Percentiles rank a stretch among this genome's conserved stretches.
These are phyloP conservation scores for Calephelis virginiensis DNA, from an alignment of 1,140 invertebrate genomes.

Conservation along the genomic window DNA sequence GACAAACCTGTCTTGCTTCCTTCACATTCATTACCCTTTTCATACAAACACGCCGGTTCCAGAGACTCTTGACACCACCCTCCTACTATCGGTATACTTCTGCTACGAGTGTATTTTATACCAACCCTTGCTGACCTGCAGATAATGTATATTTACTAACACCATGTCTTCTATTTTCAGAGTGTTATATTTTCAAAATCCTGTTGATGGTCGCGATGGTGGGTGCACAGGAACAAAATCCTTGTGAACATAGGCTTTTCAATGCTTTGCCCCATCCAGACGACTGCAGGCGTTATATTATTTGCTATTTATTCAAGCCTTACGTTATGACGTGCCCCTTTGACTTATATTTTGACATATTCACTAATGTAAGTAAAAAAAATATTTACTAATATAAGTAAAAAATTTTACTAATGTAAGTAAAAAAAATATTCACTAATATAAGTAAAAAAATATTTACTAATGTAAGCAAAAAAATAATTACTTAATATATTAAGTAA, in stretches of 20 bases:
- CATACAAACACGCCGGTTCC: too few relatives aligned
- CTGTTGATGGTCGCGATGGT: background rate
- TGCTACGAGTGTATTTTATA: too few relatives aligned
- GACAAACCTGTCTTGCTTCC: too few relatives aligned
- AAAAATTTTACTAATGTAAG: background rate
- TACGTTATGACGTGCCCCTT: conserved; percentile 29
- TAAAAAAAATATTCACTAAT: conserved; percentile 28
- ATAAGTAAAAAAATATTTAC: conserved; percentile 28
- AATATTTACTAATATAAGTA: conserved; percentile 31
- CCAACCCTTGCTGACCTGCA: too few relatives aligned
- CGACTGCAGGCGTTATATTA: conserved; percentile 27
- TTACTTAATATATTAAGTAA: too few relatives aligned
- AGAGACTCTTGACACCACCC: too few relatives aligned
- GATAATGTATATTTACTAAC: too few relatives aligned
- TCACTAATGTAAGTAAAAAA: conserved; percentile 34
- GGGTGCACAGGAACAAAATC: conserved; percentile 15
- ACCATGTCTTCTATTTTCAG: too few relatives aligned
- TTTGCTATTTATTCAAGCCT: conserved; percentile 30
- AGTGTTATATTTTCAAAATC: too few relatives aligned
- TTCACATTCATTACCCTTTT: too few relatives aligned
- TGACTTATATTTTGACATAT: conserved; percentile 25
- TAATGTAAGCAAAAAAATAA: conserved; percentile 34
- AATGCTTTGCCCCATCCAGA: conserved; percentile 26
- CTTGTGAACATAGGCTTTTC: conserved; percentile 20
- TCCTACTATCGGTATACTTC: too few relatives aligned